Conservation (phyloP, 2,888 invertebrate genomes). For the Entomobrya proxima region DNA sequence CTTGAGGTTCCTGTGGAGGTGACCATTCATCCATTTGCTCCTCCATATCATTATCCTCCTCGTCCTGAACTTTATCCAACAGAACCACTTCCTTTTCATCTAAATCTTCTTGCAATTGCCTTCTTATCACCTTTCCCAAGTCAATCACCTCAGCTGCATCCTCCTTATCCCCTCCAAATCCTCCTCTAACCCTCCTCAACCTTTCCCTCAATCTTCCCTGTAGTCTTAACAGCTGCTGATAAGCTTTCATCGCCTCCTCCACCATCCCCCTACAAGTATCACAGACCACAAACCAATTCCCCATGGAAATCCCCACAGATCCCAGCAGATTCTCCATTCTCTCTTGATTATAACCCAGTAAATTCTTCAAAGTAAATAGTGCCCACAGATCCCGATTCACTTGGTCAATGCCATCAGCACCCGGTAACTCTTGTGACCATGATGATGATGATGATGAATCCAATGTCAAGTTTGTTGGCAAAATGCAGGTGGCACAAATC, state of each 20-base stretch:
- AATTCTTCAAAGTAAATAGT: background rate
- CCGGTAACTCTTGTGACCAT: too few relatives aligned
- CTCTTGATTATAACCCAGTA: background rate
- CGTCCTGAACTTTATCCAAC: too few relatives aligned
- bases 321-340: background rate
- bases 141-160: too few relatives aligned
- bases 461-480: too few relatives aligned
- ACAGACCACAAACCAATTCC: constrained; percentile 33
- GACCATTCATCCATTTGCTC: too few relatives aligned
- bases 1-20: too few relatives aligned
- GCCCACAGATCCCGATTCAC: constrained; percentile 22
- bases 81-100: too few relatives aligned
- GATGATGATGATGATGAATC: too few relatives aligned
- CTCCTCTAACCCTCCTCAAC: background rate
- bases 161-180: background rate
- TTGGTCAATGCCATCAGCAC: background rate
- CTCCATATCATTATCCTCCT: too few relatives aligned
- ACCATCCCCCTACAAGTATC: background rate
- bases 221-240: background rate
- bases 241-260: constrained; percentile 20
- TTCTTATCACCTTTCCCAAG: too few relatives aligned
- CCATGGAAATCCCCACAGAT: background rate
- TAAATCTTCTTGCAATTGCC: too few relatives aligned
- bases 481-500: too few relatives aligned
- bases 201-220: background rate